phyloP scores from a whole-genome alignment of 2,113 vertebrate genomes.

The Nothobranchius furzeri region DNA sequence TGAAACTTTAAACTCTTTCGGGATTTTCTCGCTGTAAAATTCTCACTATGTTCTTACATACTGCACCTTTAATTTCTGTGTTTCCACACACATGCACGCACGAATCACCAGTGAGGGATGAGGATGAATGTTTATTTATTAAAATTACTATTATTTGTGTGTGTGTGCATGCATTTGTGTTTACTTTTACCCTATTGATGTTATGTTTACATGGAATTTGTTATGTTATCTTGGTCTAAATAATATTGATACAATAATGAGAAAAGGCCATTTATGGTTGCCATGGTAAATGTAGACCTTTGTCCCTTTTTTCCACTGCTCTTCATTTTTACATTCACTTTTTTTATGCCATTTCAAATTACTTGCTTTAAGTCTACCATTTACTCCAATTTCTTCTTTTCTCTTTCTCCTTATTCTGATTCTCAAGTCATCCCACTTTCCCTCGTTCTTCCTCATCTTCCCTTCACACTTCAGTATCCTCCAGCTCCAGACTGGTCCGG shows the following conservation, averaged over 20 bases:
- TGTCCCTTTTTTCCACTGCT: constrained; percentile 14
- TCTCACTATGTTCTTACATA: no score
- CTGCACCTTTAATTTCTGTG: background rate
- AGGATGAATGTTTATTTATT: background rate
- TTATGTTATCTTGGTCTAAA: no score
- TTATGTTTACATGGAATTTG: no score
- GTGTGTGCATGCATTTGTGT: no score
- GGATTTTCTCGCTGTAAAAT: no score
- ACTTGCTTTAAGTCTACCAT: background rate
- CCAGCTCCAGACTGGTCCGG: constrained; percentile 40
- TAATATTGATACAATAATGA: constrained; percentile 37
- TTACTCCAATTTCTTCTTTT: background rate
- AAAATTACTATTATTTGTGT: no score
- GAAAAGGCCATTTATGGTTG: constrained; percentile 65
- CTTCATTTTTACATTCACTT: constrained; percentile 8
- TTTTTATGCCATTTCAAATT: background rate
- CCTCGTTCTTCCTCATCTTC: constrained; percentile 25
- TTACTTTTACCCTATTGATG: no score
- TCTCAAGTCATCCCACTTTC: background rate
- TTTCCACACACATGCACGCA: background rate
- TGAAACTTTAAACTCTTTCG: no score
- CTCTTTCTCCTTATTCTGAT: background rate
- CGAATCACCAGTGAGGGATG: constrained; percentile 2
- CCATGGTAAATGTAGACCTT: constrained; percentile 67
- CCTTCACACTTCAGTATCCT: constrained; percentile 55